These are phyloP conservation scores for Macquaria australasica DNA, from an alignment of 2,113 vertebrate genomes.

Conservation along the genomic window DNA sequence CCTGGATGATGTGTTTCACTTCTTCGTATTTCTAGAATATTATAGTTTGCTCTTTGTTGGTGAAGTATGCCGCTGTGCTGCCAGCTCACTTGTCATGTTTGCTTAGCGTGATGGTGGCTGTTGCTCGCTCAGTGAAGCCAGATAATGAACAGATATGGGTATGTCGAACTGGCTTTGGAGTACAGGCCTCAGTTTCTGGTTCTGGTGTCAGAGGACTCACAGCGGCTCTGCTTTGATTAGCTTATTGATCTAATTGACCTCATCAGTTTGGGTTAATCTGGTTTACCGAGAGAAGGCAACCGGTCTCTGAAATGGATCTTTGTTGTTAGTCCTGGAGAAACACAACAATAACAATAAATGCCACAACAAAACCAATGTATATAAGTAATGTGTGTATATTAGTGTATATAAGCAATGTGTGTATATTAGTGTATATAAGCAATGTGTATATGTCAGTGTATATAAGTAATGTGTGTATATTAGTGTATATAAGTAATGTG, in stretches of 20 bases:
- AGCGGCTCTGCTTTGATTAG: neutral
- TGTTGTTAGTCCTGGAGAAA: slow-evolving; percentile 61
- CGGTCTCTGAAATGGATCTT: slow-evolving; percentile 75
- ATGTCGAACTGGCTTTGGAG: too few species aligned
- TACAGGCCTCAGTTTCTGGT: neutral
- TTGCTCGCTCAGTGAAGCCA: too few species aligned
- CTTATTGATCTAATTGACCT: neutral
- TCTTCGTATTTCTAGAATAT: too few species aligned
- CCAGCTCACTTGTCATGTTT: too few species aligned
- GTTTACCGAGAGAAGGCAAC: slow-evolving; percentile 78
- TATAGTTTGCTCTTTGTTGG: too few species aligned
- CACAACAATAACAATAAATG: slow-evolving; percentile 3
- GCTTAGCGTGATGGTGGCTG: too few species aligned
- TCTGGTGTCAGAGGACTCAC: neutral
- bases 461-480: neutral
- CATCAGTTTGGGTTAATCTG: slow-evolving; percentile 11
- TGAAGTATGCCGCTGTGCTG: too few species aligned
- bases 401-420: neutral
- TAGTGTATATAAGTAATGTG: neutral
- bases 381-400: neutral
- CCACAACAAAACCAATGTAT: too few species aligned
- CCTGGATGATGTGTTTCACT: too few species aligned
- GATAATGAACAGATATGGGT: too few species aligned
- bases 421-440: neutral
- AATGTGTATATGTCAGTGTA: neutral